phyloP scores from a whole-genome alignment of 1,140 invertebrate species.

The Drosophila ogumai region DNA sequence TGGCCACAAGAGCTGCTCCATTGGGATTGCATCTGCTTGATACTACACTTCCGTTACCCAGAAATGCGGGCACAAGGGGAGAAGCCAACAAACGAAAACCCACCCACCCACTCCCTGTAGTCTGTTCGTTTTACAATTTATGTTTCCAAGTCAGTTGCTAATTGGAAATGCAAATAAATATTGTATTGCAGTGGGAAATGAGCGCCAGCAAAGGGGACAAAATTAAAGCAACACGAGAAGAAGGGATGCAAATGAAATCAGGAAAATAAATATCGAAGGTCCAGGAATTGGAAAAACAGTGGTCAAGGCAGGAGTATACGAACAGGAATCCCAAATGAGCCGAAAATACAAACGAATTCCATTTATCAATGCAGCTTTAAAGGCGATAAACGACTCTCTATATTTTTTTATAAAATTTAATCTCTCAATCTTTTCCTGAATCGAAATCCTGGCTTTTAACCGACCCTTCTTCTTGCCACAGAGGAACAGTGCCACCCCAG shows the following conservation, averaged over 20 bases:
- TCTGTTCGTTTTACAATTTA: slow-evolving; percentile 38
- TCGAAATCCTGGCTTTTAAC: not conserved
- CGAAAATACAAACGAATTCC: not conserved
- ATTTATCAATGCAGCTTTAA: not conserved
- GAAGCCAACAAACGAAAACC: not conserved
- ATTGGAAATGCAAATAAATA: slow-evolving; percentile 71
- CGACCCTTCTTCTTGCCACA: slow-evolving; percentile 62
- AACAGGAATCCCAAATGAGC: slow-evolving; percentile 3
- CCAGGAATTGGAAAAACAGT: not conserved
- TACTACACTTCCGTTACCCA: not conserved
- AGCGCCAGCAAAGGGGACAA: slow-evolving; percentile 1
- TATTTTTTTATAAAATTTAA: too few relatives aligned
- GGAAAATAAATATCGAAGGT: slow-evolving; percentile 23
- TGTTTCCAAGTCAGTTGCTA: slow-evolving; percentile 59
- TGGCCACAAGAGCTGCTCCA: slow-evolving; percentile 2
- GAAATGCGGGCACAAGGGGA: not conserved
- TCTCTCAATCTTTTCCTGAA: not conserved
- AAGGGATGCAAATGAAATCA: slow-evolving; percentile 25
- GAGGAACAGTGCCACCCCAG: slow-evolving; percentile 92
- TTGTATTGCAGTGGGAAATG: slow-evolving; percentile 46
- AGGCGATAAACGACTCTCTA: too few relatives aligned
- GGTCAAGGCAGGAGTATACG: not conserved
- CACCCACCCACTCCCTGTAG: slow-evolving; percentile 12
- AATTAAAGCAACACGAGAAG: not conserved
- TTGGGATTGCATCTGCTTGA: slow-evolving; percentile 4